Base-by-base conservation (phyloP, 1,140 invertebrate genomes). In the Drosophila ogumai region DNA sequence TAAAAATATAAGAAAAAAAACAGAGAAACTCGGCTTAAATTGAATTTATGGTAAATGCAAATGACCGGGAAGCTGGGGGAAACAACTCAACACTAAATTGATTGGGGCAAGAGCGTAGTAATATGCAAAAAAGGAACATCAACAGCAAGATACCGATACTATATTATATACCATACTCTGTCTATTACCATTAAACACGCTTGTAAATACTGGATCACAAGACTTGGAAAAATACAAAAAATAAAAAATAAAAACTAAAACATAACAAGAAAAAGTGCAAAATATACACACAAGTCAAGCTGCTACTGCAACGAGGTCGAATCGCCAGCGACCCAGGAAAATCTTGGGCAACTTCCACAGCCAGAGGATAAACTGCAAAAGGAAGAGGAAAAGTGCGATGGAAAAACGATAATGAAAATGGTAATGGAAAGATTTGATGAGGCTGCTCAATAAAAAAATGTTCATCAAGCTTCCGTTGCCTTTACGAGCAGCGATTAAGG, bases 41-140 rank as follows among this genome's bases (percentile, higher is more conserved):
- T 87, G 76, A 87, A 87, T 84, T 87, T 87, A 88, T 87, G 84
- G 84, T 81, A 78, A 88, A 87, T 87, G 84, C 85, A 87, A 87
- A 87, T 87, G 80, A 87, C 58, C 71, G 84, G 73, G 72, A 88
- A 88, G 80, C 80, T 55, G 65, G 58, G 15, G 63, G 36, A 36
- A 69, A 47, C 69, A 79, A 74, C 57, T 66, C 65, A 75, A 72
- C 79, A 87, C 61, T 54, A 72, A 82, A 82, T 88, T 87, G 80
- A 87, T 87, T 87, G 67, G 65, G 64, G 60, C 67, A 25, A 67
- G 43, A 67, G 63, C n/a, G 49, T 50, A 57, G 49, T 50, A 57
- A 82, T 61, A 71, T 56, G 60, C 55, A 64, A 81, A 61, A 76
- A 67, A 47, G 47, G n/a, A 67, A 69, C 40, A 55, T 54, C 46